Conservation (phyloP, 2,113 vertebrate genomes). For the Pterophyllum scalare region DNA sequence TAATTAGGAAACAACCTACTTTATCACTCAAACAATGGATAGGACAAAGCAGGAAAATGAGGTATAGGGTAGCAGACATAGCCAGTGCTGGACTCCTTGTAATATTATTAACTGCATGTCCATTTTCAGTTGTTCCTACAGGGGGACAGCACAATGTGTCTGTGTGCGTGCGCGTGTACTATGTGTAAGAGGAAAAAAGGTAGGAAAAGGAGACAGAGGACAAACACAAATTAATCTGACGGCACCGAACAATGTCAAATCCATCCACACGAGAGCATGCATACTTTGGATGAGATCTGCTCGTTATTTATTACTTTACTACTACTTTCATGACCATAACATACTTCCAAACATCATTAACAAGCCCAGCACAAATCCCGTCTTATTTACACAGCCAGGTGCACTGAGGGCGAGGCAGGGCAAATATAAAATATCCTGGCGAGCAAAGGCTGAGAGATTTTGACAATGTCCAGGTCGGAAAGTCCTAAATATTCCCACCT, state of each 20-base stretch:
- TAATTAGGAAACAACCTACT: constrained; percentile 29
- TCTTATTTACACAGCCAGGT: constrained; percentile 62
- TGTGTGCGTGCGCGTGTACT: neutral
- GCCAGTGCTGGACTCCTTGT: constrained; percentile 52
- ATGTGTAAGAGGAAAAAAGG: constrained; percentile 21
- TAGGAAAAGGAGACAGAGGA: constrained; percentile 46
- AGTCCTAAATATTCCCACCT: constrained; percentile 69
- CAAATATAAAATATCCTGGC: constrained; percentile 56
- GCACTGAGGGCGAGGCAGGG: constrained; percentile 44
- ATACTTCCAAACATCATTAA: constrained; percentile 60
- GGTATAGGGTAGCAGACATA: constrained; percentile 50
- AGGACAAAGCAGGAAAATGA: constrained; percentile 40
- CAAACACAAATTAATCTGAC: constrained; percentile 42
- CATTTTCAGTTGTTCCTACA: constrained; percentile 57
- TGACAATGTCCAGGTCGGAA: constrained; percentile 62
- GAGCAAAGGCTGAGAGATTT: constrained; percentile 40
- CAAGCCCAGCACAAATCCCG: constrained; percentile 37
- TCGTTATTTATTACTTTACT: constrained; percentile 58
- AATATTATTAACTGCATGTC: constrained; percentile 67
- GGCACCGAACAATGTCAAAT: constrained; percentile 54
- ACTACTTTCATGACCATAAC: constrained; percentile 37
- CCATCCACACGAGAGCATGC: constrained; percentile 20
- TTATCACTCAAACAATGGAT: constrained; percentile 42
- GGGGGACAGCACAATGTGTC: constrained; percentile 17
- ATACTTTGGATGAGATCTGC: constrained; percentile 38